Evolutionary conservation across 2,797 vertebrate species (phyloP).

Genomic region (Microctenopoma stevenorrisi): DNA sequence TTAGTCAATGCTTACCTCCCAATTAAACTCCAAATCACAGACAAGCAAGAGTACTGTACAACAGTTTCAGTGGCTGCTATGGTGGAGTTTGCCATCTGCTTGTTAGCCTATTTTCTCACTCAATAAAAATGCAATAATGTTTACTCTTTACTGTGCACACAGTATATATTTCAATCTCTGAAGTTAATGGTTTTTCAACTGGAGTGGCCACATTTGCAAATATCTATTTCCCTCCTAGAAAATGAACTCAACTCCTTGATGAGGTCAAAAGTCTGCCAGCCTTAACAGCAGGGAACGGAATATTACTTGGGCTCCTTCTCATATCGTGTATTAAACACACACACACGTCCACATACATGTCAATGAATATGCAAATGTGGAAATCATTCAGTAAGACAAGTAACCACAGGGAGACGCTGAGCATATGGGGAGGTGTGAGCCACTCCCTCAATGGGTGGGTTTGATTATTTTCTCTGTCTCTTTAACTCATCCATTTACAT

Average conservation of each 20-base stretch:
- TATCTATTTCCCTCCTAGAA: slow-evolving; percentile 68
- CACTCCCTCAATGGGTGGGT: slow-evolving; percentile 13
- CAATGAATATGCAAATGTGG: slow-evolving; percentile 61
- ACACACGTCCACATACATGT: not conserved
- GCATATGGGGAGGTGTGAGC: slow-evolving; percentile 53
- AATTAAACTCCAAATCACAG: not conserved
- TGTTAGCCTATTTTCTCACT: slow-evolving; percentile 48
- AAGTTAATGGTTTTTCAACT: slow-evolving; percentile 71
- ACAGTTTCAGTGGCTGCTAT: slow-evolving; percentile 40
- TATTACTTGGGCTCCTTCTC: slow-evolving; percentile 42
- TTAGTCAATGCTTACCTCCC: slow-evolving; percentile 6
- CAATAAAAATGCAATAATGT: slow-evolving; percentile 67
- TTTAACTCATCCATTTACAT: slow-evolving; percentile 10
- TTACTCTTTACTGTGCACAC: slow-evolving; percentile 60
- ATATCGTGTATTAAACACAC: slow-evolving; percentile 2
- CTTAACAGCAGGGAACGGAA: slow-evolving; percentile 36
- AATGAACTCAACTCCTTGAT: slow-evolving; percentile 73
- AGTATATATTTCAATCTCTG: slow-evolving; percentile 70
- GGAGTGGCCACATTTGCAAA: slow-evolving; percentile 69
- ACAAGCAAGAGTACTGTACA: slow-evolving; percentile 7
- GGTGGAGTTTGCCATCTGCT: slow-evolving; percentile 52
- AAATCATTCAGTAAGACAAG: slow-evolving; percentile 50
- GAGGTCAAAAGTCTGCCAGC: slow-evolving; percentile 63
- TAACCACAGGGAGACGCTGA: slow-evolving; percentile 38
- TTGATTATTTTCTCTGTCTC: slow-evolving; percentile 25